These are phyloP conservation scores for Camelus dromedarius DNA, from an alignment of 2,113 vertebrate species.

Conservation along the genomic window DNA sequence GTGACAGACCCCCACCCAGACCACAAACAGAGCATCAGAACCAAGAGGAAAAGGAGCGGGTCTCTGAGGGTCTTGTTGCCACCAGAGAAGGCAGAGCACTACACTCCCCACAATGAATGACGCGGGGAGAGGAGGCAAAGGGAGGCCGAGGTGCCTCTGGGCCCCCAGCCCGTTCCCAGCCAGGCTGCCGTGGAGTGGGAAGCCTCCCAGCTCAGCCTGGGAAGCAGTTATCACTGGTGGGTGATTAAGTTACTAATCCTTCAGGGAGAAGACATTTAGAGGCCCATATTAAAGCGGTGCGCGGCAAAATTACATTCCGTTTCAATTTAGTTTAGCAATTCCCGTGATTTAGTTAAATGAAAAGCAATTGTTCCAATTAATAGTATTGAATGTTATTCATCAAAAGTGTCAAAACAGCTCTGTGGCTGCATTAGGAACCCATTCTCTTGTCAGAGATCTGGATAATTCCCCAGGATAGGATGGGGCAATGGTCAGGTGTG, in stretches of 20 bases:
- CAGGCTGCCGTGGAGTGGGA: slow-evolving; percentile 84
- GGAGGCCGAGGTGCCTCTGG: slow-evolving; percentile 80
- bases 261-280: slow-evolving; percentile 93
- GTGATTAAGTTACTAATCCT: slow-evolving; percentile 94
- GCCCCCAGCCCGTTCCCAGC: slow-evolving; percentile 80
- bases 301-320: slow-evolving; percentile 91
- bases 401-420: slow-evolving; percentile 93
- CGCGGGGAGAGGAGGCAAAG: slow-evolving; percentile 76
- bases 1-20: not conserved
- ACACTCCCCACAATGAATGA: slow-evolving; percentile 86
- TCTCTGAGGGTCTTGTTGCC: slow-evolving; percentile 83
- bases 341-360: slow-evolving; percentile 94
- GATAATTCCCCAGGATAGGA: slow-evolving; percentile 87
- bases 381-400: slow-evolving; percentile 96
- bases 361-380: slow-evolving; percentile 96
- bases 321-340: slow-evolving; percentile 93
- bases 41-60: slow-evolving; percentile 67
- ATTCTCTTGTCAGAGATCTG: slow-evolving; percentile 90
- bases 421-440: slow-evolving; percentile 91
- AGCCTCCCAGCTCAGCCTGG: slow-evolving; percentile 90
- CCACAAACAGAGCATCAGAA: not conserved
- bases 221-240: slow-evolving; percentile 93
- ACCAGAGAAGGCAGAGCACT: slow-evolving; percentile 78
- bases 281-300: slow-evolving; percentile 90
- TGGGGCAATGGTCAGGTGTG: slow-evolving; percentile 73